Evolutionary conservation across 1,140 invertebrate species (phyloP).

Genomic region (Polypedilum pembai): DNA sequence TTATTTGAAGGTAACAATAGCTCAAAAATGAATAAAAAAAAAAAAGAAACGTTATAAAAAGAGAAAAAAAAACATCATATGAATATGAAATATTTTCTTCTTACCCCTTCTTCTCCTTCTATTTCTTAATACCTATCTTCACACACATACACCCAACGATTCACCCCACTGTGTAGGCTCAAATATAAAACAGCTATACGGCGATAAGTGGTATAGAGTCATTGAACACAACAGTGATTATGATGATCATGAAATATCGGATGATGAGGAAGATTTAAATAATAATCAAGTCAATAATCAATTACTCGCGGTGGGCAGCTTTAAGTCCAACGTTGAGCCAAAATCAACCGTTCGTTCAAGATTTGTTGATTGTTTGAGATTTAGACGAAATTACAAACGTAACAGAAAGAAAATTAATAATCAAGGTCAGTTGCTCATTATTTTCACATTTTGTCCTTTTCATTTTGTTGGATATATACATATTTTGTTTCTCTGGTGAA

Average conservation of each 20-base stretch:
- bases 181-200: constrained; percentile 4
- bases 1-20: not conserved
- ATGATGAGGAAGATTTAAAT: constrained; percentile 19
- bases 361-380: constrained; percentile 17
- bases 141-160: no score
- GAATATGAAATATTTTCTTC: not conserved
- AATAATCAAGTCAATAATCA: constrained; percentile 24
- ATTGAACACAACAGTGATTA: not conserved
- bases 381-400: constrained; percentile 19
- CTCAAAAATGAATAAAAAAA: no score
- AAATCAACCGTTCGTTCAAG: not conserved
- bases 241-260: constrained; percentile 4
- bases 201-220: constrained; percentile 12
- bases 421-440: constrained; percentile 10
- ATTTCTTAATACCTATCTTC: not conserved
- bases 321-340: not conserved
- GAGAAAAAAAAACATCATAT: not conserved
- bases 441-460: no score
- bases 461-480: no score
- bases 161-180: not conserved
- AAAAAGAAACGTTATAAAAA: not conserved
- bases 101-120: not conserved
- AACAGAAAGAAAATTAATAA: constrained; percentile 15
- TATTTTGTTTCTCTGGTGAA: no score
- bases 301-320: not conserved